Evolutionary conservation across 2,113 vertebrate genomes (phyloP).

Genomic region (Odontesthes bonariensis): DNA sequence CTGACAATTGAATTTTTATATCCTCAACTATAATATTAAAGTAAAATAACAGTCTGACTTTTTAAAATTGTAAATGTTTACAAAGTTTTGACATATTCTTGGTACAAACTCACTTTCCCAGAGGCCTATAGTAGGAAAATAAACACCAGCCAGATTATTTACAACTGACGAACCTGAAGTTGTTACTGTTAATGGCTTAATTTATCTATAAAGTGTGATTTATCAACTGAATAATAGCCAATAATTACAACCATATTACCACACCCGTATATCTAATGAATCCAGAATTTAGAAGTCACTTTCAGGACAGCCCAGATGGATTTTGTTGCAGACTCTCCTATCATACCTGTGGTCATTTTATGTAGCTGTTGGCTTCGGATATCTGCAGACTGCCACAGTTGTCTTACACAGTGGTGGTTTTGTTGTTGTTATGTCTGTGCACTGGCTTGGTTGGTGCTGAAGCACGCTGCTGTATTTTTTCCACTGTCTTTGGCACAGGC

Average conservation of each 20-base stretch:
- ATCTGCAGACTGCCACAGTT: no score
- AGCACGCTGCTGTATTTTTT: conserved; percentile 3
- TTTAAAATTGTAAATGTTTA: no score
- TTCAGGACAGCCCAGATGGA: neutral
- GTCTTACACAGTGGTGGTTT: no score
- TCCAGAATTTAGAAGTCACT: neutral
- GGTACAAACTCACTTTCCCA: no score
- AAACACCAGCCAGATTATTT: no score
- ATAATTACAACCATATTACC: neutral
- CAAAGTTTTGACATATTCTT: no score
- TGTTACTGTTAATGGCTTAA: neutral
- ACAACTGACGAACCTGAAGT: neutral
- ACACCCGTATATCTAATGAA: neutral
- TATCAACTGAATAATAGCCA: fast-evolving
- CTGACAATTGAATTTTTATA: no score
- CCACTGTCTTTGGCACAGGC: conserved; percentile 19
- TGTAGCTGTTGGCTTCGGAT: no score
- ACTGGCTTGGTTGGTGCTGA: neutral
- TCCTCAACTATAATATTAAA: no score
- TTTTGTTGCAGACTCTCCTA: neutral
- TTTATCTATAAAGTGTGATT: neutral
- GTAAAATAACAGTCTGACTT: no score
- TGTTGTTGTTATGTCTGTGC: conserved; percentile 22
- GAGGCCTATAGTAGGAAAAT: no score
- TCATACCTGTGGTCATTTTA: neutral